Evolutionary conservation across 2,797 vertebrate genomes (phyloP).

Genomic region (Dipus sagitta): DNA sequence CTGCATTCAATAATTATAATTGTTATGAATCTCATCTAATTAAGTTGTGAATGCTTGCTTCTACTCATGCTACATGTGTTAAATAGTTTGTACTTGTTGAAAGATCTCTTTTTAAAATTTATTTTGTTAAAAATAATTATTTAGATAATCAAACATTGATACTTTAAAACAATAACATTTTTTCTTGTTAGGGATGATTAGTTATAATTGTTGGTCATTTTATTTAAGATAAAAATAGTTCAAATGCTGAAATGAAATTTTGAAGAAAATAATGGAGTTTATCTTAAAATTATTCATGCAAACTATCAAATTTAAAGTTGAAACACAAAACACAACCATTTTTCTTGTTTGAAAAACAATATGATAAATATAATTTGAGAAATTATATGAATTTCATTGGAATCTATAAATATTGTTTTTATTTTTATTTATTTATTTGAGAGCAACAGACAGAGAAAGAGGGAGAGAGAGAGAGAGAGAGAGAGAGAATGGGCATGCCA

Average conservation of each 20-base stretch:
- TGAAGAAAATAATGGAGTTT: not conserved
- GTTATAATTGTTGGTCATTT: constrained; percentile 2
- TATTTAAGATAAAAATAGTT: constrained; percentile 54
- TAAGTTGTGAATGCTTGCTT: not conserved
- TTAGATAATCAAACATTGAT: not conserved
- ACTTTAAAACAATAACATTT: no score
- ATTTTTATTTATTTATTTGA: no score
- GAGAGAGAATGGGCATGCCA: no score
- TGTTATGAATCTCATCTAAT: not conserved
- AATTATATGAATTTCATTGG: constrained; percentile 66
- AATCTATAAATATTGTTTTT: not conserved
- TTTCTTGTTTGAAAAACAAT: constrained; percentile 60
- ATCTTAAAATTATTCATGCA: constrained; percentile 49
- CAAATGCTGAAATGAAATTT: constrained; percentile 28
- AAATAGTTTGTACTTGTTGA: not conserved
- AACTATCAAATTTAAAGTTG: constrained; percentile 32
- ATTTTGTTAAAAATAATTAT: not conserved
- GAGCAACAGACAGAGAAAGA: no score
- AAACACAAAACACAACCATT: not conserved
- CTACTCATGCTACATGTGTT: not conserved
- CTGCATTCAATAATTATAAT: not conserved
- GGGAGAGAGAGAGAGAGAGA: no score
- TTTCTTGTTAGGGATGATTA: not conserved
- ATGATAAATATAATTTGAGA: constrained; percentile 69
- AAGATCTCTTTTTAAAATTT: not conserved